Base-by-base conservation (phyloP, 2,113 vertebrate species). In the Lagopus muta region DNA sequence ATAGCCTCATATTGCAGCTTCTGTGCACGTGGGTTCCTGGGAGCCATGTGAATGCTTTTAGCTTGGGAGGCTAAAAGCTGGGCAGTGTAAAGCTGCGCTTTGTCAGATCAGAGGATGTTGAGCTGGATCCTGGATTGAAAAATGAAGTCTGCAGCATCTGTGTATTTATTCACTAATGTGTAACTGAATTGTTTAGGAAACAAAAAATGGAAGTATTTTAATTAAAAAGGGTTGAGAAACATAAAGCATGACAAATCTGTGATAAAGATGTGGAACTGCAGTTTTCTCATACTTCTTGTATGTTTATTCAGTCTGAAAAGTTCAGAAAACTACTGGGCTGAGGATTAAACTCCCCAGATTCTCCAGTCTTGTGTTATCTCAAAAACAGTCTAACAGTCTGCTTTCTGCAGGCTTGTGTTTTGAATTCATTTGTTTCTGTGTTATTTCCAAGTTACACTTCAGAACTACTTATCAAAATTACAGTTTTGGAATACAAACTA, bases 231-330 rank as follows among this genome's bases (percentile, higher is more conserved):
- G 1, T 80, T 88, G 73, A 67, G 76, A 94, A 96, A 70, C 2
- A 4, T 80, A 69, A 82, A 82, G 47, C 11, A 27, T 76, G 92
- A 90, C 52, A 89, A 48, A 45, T 52, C 47, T 58, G 34, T 90
- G 92, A 95, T 92, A 66, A 94, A 89, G 70, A 93, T 67, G 64
- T 90, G 69, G 79, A 86, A n/a, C 62, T 87, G 69, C 25, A 64
- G 30, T 62, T 82, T 74, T 90, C 28, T 88, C 55, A 48, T 80
- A 18, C 81, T 69, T 80, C 40, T 70, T n/a, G 27, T 75, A 38
- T 91, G 52, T 86, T 96, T 95, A 82, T 95, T 79, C 86, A 82
- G 32, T 67, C 86, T 72, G 43, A 83, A 94, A 95, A 86, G 54
- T 43, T 83, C 75, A 74, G 50, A 74, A 88, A 90, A 86, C 5